Conservation (phyloP, 2,113 vertebrate genomes). For the Brachyhypopomus gauderio region DNA sequence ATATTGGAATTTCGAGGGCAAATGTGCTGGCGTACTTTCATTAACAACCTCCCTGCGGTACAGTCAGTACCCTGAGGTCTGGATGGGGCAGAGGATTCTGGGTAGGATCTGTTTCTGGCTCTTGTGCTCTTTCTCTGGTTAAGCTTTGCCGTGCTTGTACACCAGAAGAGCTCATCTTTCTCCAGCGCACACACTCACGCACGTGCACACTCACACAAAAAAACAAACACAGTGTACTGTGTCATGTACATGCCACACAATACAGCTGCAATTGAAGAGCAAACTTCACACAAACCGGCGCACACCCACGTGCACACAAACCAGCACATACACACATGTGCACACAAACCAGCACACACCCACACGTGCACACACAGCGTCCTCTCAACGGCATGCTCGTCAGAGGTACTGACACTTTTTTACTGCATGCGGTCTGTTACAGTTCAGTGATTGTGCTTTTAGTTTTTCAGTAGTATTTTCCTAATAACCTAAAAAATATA, state of each 20-base stretch:
- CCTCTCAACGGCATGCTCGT: neutral
- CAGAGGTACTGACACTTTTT: too few species aligned
- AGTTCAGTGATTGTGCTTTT: neutral
- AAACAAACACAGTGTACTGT: constrained; percentile 38
- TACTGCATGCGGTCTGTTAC: too few species aligned
- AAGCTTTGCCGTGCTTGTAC: constrained; percentile 13
- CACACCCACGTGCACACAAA: neutral
- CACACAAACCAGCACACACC: neutral
- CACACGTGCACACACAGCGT: neutral
- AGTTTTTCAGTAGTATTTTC: neutral
- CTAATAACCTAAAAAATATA: neutral
- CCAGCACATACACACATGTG: neutral
- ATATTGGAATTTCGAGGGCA: neutral
- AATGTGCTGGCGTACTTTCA: neutral
- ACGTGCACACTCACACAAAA: neutral
- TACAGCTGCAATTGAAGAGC: constrained; percentile 25
- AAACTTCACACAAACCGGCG: neutral
- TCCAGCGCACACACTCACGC: neutral
- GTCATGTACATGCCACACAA: constrained; percentile 40
- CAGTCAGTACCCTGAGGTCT: neutral
- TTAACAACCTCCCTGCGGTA: neutral
- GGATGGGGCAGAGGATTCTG: neutral
- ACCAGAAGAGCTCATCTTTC: constrained; percentile 48
- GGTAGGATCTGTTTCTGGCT: constrained; percentile 8
- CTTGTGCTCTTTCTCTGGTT: constrained; percentile 5